A percentile compares a stretch with the other conserved stretches of the same genome.
Conservation (phyloP, 1,140 invertebrate genomes). For the Drosophila tropicalis region DNA sequence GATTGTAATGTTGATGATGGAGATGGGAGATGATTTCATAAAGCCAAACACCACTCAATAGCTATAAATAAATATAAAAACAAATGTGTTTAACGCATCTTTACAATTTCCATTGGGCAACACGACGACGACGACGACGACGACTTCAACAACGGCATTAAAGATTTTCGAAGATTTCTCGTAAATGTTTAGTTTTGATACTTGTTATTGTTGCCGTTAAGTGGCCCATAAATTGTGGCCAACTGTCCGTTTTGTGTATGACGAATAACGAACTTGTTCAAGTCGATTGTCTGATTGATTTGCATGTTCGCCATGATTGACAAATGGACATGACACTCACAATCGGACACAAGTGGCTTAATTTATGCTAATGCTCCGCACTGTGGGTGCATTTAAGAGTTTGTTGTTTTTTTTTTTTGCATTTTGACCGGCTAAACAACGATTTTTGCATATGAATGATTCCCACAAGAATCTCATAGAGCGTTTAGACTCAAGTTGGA, state of each 20-base stretch:
- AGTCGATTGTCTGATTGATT: slow-evolving; percentile 63
- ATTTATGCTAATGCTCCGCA: slow-evolving; percentile 71
- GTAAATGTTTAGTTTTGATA: slow-evolving; percentile 24
- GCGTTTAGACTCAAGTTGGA: slow-evolving; percentile 40
- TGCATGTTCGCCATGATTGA: slow-evolving; percentile 56
- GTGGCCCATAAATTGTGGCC: slow-evolving; percentile 68
- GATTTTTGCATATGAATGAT: slow-evolving; percentile 51
- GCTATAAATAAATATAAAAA: slow-evolving; percentile 65
- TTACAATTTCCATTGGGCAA: slow-evolving; percentile 45
- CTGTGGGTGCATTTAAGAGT: slow-evolving; percentile 33
- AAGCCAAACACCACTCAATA: slow-evolving; percentile 39
- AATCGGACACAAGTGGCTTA: slow-evolving; percentile 69
- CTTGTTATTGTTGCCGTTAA: slow-evolving; percentile 45
- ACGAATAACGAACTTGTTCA: slow-evolving; percentile 52
- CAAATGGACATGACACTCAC: slow-evolving; percentile 51
- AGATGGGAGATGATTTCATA: slow-evolving; percentile 52
- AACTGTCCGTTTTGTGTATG: slow-evolving; percentile 61
- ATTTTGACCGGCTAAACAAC: slow-evolving; percentile 35
- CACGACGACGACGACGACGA: slow-evolving; percentile 30
- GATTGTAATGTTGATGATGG: background rate
- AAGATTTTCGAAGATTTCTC: slow-evolving; percentile 28
- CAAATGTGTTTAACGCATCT: slow-evolving; percentile 74
- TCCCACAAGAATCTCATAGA: slow-evolving; percentile 24
- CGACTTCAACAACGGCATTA: no score
- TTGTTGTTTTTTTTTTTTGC: slow-evolving; percentile 16